These are phyloP conservation scores for Cyphomyrus discorhynchus DNA, from an alignment of 2,113 vertebrate genomes.

Conservation along the genomic window DNA sequence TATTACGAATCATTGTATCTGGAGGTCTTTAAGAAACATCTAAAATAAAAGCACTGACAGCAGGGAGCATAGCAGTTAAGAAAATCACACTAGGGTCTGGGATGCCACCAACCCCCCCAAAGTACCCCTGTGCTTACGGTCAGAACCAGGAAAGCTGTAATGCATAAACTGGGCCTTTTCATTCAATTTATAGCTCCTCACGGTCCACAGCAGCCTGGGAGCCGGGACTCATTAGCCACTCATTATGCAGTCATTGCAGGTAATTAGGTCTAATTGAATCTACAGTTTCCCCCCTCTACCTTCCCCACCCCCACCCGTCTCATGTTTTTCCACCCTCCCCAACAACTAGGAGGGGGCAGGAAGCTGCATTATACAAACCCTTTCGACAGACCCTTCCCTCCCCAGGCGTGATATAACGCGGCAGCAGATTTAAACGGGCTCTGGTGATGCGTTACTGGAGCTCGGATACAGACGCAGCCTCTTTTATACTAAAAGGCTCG, in stretches of 20 bases:
- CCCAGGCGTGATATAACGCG: neutral
- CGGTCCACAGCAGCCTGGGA: neutral
- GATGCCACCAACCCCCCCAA: neutral
- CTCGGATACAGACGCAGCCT: neutral
- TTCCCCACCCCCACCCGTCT: neutral
- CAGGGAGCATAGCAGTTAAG: neutral
- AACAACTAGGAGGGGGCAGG: neutral
- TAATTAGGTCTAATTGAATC: slow-evolving; percentile 19
- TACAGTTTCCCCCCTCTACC: neutral
- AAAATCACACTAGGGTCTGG: neutral
- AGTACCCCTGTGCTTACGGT: neutral
- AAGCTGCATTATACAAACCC: neutral
- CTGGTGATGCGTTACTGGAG: neutral
- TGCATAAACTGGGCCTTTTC: neutral
- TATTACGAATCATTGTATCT: neutral
- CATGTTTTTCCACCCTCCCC: neutral
- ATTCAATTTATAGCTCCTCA: slow-evolving; percentile 8
- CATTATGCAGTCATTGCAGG: neutral
- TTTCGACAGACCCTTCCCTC: neutral
- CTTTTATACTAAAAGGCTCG: neutral
- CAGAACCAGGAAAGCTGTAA: neutral
- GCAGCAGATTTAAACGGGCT: neutral
- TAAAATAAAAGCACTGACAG: neutral
- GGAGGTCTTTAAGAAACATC: neutral
- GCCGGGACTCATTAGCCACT: neutral